Conservation (phyloP, 2,113 vertebrate species). For the Dermatemys mawii region DNA sequence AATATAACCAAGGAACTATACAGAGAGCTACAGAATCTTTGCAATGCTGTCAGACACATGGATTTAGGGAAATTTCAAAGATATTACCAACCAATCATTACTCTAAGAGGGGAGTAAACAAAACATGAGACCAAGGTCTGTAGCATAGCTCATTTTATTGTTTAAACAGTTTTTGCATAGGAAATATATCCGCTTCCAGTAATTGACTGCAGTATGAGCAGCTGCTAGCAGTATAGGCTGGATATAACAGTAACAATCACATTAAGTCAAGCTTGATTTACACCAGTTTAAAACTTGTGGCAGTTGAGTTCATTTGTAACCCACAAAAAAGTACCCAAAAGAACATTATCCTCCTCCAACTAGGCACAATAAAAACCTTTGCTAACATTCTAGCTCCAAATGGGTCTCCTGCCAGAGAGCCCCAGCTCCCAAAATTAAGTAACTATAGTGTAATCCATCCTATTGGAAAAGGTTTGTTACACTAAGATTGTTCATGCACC, state of each 20-base stretch:
- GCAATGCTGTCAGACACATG: background rate
- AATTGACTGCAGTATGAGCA: slow-evolving; percentile 99
- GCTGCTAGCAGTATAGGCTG: slow-evolving; percentile 99
- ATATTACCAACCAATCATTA: background rate
- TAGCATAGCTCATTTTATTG: slow-evolving; percentile 99
- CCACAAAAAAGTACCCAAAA: slow-evolving; percentile 83
- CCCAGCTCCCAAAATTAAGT: slow-evolving; percentile 77
- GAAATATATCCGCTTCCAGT: slow-evolving; percentile 99
- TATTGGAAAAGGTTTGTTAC: slow-evolving; percentile 78
- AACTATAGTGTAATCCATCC: slow-evolving; percentile 79
- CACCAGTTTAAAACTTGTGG: slow-evolving; percentile 99
- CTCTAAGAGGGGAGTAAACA: background rate
- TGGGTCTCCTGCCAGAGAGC: slow-evolving; percentile 75
- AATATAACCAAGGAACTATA: background rate
- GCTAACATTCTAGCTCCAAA: slow-evolving; percentile 73
- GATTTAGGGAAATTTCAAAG: slow-evolving; percentile 31
- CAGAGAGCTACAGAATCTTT: background rate
- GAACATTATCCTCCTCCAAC: slow-evolving; percentile 81
- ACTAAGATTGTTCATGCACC: slow-evolving; percentile 73
- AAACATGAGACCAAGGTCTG: slow-evolving; percentile 80
- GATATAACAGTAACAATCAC: slow-evolving; percentile 99
- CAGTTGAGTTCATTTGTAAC: slow-evolving; percentile 92
- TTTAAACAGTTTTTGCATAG: slow-evolving; percentile 99
- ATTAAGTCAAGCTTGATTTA: slow-evolving; percentile 99
- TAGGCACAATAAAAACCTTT: slow-evolving; percentile 81